Conservation (phyloP, 2,888 invertebrate species). For the Belgica antarctica region DNA sequence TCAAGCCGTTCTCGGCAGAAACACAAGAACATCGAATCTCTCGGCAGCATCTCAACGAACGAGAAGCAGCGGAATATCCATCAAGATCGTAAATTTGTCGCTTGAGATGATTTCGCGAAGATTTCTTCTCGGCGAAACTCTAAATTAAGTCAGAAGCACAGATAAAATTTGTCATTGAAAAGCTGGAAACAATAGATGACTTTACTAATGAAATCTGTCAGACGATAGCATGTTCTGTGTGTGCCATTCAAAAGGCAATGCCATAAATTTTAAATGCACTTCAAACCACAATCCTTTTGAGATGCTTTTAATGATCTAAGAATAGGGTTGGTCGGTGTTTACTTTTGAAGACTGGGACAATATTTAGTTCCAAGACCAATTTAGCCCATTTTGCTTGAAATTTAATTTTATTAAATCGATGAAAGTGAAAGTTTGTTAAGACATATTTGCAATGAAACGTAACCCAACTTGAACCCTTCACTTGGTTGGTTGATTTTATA, state of each 20-base stretch:
- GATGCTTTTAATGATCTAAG: neutral
- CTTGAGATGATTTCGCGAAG: slow-evolving; percentile 25
- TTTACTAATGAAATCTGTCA: slow-evolving; percentile 29
- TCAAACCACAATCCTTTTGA: slow-evolving; percentile 22
- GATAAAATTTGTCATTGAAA: slow-evolving; percentile 7
- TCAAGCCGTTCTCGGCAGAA: too few relatives aligned
- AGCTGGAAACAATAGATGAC: slow-evolving; percentile 20
- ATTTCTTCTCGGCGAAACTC: neutral
- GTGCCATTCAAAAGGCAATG: neutral
- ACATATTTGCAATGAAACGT: too few relatives aligned
- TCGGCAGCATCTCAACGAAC: slow-evolving; percentile 23
- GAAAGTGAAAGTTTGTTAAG: too few relatives aligned
- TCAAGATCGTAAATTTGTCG: slow-evolving; percentile 42
- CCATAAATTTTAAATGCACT: slow-evolving; percentile 30
- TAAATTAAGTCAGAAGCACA: slow-evolving; percentile 12
- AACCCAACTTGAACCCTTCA: too few relatives aligned
- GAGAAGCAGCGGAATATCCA: neutral
- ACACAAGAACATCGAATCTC: slow-evolving; percentile 7
- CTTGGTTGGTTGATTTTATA: too few relatives aligned
- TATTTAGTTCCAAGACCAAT: neutral
- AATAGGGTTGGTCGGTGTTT: too few relatives aligned
- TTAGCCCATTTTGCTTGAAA: too few relatives aligned
- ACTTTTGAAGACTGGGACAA: neutral
- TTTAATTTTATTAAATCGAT: too few relatives aligned
- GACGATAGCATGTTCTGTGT: slow-evolving; percentile 19